Percentiles rank a stretch among this genome's conserved stretches.
phyloP scores from a whole-genome alignment of 2,888 invertebrate species.

The Conus canariensis region DNA sequence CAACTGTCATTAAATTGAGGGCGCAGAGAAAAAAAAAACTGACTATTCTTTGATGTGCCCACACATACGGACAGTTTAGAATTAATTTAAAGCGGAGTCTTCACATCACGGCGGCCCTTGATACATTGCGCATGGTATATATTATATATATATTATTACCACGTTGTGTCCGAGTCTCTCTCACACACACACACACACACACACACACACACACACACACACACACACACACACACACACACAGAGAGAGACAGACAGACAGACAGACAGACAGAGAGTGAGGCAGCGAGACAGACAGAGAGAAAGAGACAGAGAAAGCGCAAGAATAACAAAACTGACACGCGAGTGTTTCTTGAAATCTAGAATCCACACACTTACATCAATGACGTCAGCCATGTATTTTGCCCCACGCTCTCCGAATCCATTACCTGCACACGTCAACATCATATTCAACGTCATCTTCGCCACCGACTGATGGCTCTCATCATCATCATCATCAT shows the following conservation, averaged over 20 bases:
- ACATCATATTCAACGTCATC: neutral
- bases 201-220: conserved; percentile 31
- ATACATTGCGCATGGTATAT: too few relatives aligned
- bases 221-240: conserved; percentile 17
- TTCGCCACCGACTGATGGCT: neutral
- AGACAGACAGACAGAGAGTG: neutral
- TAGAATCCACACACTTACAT: conserved; percentile 39
- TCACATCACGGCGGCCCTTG: too few relatives aligned
- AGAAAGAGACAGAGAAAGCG: too few relatives aligned
- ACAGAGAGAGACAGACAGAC: neutral
- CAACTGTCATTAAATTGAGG: too few relatives aligned
- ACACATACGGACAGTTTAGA: too few relatives aligned
- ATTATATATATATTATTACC: too few relatives aligned
- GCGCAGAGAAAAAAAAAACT: too few relatives aligned
- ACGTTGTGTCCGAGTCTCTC: too few relatives aligned
- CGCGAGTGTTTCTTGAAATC: neutral
- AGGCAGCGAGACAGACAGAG: too few relatives aligned
- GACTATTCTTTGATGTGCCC: too few relatives aligned
- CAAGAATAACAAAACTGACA: too few relatives aligned
- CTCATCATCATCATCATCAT: neutral
- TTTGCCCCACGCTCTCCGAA: conserved; percentile 50
- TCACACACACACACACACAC: neutral
- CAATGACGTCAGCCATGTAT: conserved; percentile 44
- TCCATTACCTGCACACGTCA: conserved; percentile 44
- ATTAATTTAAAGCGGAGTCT: too few relatives aligned